Evolutionary conservation across 2,888 invertebrate species (phyloP).

Genomic region (Acrobasis consociella): DNA sequence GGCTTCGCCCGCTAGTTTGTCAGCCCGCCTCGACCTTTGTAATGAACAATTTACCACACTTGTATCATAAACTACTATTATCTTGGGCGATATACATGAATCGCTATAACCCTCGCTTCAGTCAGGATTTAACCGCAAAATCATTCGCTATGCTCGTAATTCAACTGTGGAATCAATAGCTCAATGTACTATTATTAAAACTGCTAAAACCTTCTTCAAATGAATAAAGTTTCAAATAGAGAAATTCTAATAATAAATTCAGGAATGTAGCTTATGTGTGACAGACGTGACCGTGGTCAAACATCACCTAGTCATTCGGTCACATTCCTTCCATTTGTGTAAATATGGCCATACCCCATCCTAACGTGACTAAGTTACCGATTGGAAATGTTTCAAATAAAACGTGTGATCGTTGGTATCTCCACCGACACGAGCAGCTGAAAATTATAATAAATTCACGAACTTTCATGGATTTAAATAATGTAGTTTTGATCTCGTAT

Average conservation of each 20-base stretch:
- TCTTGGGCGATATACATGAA: no score
- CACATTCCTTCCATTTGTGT: neutral
- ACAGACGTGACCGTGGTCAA: neutral
- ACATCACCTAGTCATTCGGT: neutral
- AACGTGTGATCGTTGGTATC: neutral
- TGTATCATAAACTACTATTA: no score
- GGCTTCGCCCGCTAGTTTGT: no score
- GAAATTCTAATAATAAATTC: neutral
- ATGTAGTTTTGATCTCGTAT: neutral
- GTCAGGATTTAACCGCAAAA: no score
- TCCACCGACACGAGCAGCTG: neutral
- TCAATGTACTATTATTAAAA: no score
- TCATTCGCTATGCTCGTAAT: no score
- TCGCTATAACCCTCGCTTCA: no score
- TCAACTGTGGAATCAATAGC: no score
- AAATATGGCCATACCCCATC: neutral
- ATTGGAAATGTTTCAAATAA: neutral
- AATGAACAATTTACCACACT: no score
- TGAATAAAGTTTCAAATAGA: neutral
- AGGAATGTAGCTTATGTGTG: neutral
- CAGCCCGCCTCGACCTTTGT: no score
- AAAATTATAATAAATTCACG: conserved; percentile 1
- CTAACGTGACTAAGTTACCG: neutral
- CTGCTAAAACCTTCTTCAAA: no score
- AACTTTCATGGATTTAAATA: neutral